These are phyloP conservation scores for Augochlorella aurata DNA, from an alignment of 2,888 invertebrate species.

Conservation along the genomic window DNA sequence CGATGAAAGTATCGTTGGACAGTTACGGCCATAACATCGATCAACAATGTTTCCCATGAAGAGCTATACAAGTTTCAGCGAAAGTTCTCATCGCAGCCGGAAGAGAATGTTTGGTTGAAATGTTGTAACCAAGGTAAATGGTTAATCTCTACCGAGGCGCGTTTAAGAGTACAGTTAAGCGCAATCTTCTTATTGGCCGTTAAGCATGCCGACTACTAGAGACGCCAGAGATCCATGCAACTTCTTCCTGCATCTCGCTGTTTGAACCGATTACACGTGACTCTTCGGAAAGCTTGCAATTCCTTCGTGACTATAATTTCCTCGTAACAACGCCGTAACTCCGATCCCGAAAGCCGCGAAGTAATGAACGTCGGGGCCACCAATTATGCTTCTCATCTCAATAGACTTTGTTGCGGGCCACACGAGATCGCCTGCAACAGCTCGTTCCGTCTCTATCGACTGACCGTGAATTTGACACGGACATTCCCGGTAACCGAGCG, in stretches of 20 bases:
- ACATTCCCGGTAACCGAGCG: constrained; percentile 19
- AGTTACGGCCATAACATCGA: background rate
- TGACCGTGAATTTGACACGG: constrained; percentile 22
- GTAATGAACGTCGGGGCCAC: constrained; percentile 40
- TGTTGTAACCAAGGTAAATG: background rate
- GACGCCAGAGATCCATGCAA: background rate
- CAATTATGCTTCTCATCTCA: constrained; percentile 46
- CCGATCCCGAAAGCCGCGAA: constrained; percentile 25
- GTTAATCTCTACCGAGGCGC: background rate
- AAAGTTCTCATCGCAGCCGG: background rate
- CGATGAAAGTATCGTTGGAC: too few species aligned
- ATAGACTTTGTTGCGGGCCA: constrained; percentile 45
- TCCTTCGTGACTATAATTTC: constrained; percentile 43
- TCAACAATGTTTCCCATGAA: background rate
- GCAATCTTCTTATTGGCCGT: constrained; percentile 1
- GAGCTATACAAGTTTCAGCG: background rate
- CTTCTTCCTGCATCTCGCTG: background rate
- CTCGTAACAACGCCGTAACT: background rate
- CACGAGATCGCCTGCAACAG: constrained; percentile 16
- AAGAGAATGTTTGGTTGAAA: background rate
- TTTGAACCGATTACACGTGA: constrained; percentile 1
- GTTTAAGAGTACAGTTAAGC: background rate
- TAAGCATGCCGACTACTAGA: background rate
- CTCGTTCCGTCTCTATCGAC: constrained; percentile 19
- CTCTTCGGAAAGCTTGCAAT: constrained; percentile 24